These are phyloP conservation scores for Spinus pinus DNA, from an alignment of 2,797 vertebrate genomes.

Conservation along the genomic window DNA sequence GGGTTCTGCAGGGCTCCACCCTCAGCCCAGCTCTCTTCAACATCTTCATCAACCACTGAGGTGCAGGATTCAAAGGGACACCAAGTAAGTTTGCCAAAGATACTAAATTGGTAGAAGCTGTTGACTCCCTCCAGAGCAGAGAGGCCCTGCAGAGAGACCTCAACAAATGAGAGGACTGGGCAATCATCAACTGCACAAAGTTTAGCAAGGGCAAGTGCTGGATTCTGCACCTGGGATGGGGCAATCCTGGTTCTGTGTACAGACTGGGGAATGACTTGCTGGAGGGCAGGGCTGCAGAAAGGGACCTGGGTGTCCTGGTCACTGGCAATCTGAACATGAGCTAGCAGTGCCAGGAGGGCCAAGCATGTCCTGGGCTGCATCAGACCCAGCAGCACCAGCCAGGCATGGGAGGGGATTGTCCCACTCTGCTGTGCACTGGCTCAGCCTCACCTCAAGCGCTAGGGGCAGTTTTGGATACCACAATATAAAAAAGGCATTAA, in stretches of 20 bases:
- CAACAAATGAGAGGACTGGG: neutral
- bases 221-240: neutral
- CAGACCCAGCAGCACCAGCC: accelerated
- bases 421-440: neutral
- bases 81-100: neutral
- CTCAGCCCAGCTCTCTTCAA: neutral
- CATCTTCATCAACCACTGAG: neutral
- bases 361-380: accelerated
- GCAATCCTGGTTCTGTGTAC: neutral
- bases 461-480: neutral
- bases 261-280: neutral
- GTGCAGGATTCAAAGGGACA: neutral
- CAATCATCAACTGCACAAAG: no score
- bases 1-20: neutral
- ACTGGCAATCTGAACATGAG: accelerated
- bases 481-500: neutral
- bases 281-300: neutral
- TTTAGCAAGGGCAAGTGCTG: accelerated
- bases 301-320: neutral
- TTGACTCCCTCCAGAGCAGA: neutral
- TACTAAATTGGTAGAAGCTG: neutral
- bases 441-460: accelerated
- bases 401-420: neutral
- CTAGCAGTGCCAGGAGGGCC: neutral
- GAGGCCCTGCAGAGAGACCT: neutral